Evolutionary conservation across 2,797 vertebrate species (phyloP).

Genomic region (Peromyscus attwateri): DNA sequence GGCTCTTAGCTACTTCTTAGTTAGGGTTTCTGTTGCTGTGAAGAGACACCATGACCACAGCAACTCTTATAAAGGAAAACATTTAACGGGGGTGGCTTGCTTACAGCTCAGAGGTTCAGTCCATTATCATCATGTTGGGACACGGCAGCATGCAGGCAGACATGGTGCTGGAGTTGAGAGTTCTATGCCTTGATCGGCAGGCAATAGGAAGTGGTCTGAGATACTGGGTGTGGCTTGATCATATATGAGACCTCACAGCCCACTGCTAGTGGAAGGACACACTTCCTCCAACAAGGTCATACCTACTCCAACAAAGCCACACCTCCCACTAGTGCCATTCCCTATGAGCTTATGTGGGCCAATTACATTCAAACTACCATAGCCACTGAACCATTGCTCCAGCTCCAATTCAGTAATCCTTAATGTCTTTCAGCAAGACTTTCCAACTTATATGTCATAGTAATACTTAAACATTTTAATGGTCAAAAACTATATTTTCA

Average conservation of each 20-base stretch:
- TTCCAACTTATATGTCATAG: neutral
- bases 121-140: neutral
- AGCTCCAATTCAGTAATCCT: neutral
- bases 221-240: neutral
- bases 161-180: neutral
- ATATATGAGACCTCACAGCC: neutral
- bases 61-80: neutral
- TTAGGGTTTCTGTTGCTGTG: neutral
- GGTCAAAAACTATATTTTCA: neutral
- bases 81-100: neutral
- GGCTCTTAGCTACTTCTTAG: neutral
- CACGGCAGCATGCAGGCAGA: neutral
- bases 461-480: constrained; percentile 25
- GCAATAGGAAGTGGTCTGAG: neutral
- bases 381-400: neutral
- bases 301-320: neutral
- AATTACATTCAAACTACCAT: neutral
- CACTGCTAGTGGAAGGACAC: neutral
- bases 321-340: neutral
- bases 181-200: too few relatives aligned
- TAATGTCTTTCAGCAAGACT: neutral
- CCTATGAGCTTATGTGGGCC: neutral
- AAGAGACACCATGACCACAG: neutral
- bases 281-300: neutral
- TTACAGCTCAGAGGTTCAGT: neutral